Evolutionary conservation across 2,113 vertebrate species (phyloP).

Genomic region (Tachycineta bicolor): DNA sequence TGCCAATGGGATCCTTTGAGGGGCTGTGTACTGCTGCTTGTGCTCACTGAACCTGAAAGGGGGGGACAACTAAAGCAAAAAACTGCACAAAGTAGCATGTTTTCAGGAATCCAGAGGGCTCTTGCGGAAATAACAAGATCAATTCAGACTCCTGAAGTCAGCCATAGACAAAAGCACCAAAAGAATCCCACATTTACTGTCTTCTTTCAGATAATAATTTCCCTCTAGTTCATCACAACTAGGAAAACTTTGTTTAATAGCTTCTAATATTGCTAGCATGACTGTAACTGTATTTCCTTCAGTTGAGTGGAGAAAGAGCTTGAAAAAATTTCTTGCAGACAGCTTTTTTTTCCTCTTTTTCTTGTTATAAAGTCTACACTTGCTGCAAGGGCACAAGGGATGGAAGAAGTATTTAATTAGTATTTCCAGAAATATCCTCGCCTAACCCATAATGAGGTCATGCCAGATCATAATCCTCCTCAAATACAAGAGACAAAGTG

Average conservation of each 20-base stretch:
- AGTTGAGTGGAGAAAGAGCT: neutral
- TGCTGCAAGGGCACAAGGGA: constrained; percentile 62
- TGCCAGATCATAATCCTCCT: constrained; percentile 69
- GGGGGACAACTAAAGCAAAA: neutral
- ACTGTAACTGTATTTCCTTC: constrained; percentile 48
- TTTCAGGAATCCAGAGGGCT: neutral
- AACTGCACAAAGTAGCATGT: neutral
- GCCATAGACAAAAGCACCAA: neutral
- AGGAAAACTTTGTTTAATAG: constrained; percentile 42
- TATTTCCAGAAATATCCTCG: constrained; percentile 74
- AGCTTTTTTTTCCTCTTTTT: neutral
- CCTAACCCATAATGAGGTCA: constrained; percentile 71
- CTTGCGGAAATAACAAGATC: neutral
- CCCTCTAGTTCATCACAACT: neutral
- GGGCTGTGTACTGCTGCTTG: neutral
- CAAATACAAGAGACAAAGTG: constrained; percentile 61
- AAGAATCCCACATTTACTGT: neutral
- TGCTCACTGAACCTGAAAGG: neutral
- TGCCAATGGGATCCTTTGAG: neutral
- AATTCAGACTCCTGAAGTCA: neutral
- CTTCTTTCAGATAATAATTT: constrained; percentile 40
- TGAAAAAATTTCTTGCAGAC: constrained; percentile 47
- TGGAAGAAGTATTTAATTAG: constrained; percentile 73
- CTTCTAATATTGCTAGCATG: constrained; percentile 46
- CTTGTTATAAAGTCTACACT: constrained; percentile 52